These are phyloP conservation scores for Euleptes europaea DNA, from an alignment of 2,113 vertebrate species.

Conservation along the genomic window DNA sequence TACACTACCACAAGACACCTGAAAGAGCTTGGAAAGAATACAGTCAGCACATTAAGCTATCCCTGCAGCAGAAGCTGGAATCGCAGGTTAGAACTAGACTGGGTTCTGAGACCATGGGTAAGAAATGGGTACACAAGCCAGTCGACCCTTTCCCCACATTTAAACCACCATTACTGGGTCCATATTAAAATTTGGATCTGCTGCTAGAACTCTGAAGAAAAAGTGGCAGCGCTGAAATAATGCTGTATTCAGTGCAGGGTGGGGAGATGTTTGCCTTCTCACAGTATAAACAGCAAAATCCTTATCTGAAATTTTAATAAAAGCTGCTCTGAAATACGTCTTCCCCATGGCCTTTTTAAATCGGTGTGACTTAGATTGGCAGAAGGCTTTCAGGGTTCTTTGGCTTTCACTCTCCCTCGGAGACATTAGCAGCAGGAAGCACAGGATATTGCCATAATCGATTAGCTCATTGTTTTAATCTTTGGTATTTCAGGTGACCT, in stretches of 20 bases:
- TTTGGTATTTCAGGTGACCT: constrained; percentile 6
- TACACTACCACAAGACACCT: no score
- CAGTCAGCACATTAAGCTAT: no score
- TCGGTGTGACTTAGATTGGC: accelerated
- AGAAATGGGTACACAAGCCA: neutral
- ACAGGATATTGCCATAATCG: neutral
- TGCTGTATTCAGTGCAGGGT: neutral
- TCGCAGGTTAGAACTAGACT: neutral
- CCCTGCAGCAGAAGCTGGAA: neutral
- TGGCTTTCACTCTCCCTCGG: accelerated
- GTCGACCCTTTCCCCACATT: neutral
- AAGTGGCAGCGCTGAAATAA: neutral
- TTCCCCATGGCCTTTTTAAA: neutral
- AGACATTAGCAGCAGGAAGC: neutral
- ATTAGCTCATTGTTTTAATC: neutral
- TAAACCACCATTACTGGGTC: neutral
- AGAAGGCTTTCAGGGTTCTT: neutral
- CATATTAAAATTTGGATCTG: no score
- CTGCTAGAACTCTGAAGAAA: neutral
- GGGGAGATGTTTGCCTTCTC: neutral
- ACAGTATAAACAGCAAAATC: neutral
- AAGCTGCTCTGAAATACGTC: neutral
- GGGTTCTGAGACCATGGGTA: neutral
- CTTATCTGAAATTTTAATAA: neutral
- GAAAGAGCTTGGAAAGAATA: no score